Evolutionary conservation across 2,888 invertebrate species (phyloP).

Genomic region (Lymantria monacha): DNA sequence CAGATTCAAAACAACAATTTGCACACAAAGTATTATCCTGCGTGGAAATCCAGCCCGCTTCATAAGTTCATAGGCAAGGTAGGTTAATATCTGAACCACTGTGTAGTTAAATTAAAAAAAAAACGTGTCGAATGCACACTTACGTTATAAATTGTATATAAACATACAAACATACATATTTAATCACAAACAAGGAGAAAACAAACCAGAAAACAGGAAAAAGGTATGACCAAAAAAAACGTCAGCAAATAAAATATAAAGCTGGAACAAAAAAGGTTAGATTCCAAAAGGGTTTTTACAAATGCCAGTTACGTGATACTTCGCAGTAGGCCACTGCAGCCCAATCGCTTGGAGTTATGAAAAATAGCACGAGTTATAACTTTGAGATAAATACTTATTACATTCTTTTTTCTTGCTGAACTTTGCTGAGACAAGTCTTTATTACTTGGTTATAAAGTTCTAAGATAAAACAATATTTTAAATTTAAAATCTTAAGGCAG

Average conservation of each 20-base stretch:
- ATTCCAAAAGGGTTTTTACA: conserved; percentile 44
- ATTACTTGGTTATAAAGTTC: conserved; percentile 42
- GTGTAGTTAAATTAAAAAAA: too few relatives aligned
- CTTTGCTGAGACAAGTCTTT: conserved; percentile 20
- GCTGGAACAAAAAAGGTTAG: conserved; percentile 35
- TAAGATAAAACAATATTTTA: conserved; percentile 27
- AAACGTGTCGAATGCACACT: too few relatives aligned
- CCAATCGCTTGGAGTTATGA: conserved; percentile 56
- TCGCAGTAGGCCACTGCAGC: conserved; percentile 42
- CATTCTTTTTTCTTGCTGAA: conserved; percentile 39
- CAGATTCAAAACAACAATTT: too few relatives aligned
- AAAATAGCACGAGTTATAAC: conserved; percentile 60
- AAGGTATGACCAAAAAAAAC: conserved; percentile 34
- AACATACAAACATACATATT: too few relatives aligned
- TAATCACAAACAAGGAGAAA: background rate
- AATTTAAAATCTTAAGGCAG: too few relatives aligned
- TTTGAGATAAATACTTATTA: conserved; percentile 58
- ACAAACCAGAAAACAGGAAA: conserved; percentile 18
- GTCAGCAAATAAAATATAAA: conserved; percentile 42
- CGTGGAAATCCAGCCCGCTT: too few relatives aligned
- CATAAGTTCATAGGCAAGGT: too few relatives aligned
- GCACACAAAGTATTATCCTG: too few relatives aligned
- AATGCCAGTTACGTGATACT: conserved; percentile 52
- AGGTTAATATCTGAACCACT: too few relatives aligned
- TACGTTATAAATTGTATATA: too few relatives aligned